These are phyloP conservation scores for Hybos culiciformis DNA, from an alignment of 2,888 invertebrate genomes.

Conservation along the genomic window DNA sequence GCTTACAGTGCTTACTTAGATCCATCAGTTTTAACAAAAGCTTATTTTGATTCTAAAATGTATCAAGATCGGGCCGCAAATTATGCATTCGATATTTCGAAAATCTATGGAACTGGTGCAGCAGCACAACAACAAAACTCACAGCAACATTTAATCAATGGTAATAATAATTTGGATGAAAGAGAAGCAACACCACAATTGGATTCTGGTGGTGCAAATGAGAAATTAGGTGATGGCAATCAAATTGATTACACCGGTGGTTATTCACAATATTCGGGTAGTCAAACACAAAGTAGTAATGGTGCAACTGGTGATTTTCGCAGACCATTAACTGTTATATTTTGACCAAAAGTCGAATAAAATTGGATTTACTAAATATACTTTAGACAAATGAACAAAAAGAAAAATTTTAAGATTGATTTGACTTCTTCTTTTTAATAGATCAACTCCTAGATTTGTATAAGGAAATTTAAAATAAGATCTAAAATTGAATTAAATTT, in stretches of 20 bases:
- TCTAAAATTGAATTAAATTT: too few relatives aligned
- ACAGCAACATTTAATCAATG: conserved; percentile 24
- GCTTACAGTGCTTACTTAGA: conserved; percentile 36
- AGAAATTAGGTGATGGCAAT: conserved; percentile 25
- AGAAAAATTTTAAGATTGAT: conserved; percentile 2
- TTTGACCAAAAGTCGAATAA: conserved; percentile 29
- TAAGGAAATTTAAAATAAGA: too few relatives aligned
- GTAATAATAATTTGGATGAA: conserved; percentile 25
- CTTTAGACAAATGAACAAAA: background rate
- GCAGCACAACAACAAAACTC: conserved; percentile 22
- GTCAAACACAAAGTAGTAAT: conserved; percentile 19
- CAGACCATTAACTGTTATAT: conserved; percentile 35
- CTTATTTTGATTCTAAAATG: conserved; percentile 37
- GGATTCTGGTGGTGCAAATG: conserved; percentile 22
- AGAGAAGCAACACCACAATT: conserved; percentile 33
- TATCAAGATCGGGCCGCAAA: conserved; percentile 36
- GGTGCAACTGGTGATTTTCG: conserved; percentile 30
- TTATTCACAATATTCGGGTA: conserved; percentile 22
- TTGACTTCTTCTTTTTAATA: too few relatives aligned
- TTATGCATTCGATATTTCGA: conserved; percentile 36
- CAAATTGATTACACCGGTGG: conserved; percentile 33
- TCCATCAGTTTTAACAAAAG: conserved; percentile 35
- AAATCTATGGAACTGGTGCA: conserved; percentile 32
- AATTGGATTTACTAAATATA: conserved; percentile 9
- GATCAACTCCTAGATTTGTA: too few relatives aligned